Evolutionary conservation across 1,140 invertebrate genomes (phyloP).

Genomic region (Procambarus clarkii): DNA sequence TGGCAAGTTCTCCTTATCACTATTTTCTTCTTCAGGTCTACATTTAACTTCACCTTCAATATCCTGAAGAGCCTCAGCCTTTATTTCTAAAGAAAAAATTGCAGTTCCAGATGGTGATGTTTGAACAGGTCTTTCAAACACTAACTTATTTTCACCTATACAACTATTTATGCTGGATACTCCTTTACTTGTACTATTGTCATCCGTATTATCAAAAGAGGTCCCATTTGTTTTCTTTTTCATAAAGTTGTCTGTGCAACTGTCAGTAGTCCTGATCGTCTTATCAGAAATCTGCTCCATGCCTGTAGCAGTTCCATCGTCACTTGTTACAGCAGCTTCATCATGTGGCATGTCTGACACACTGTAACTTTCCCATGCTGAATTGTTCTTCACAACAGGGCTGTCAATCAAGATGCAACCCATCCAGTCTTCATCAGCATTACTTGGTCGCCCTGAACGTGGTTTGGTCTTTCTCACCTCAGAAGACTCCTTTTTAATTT

Average conservation of each 20-base stretch:
- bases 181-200: not conserved
- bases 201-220: not conserved
- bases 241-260: not conserved
- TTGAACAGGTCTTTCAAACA: not conserved
- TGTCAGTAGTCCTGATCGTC: not conserved
- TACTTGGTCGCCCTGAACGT: not conserved
- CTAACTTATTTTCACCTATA: not conserved
- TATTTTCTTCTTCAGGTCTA: conserved; percentile 54
- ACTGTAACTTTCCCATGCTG: not conserved
- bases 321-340: not conserved
- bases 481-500: too few relatives aligned
- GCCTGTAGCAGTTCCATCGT: not conserved
- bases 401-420: not conserved
- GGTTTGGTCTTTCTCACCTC: not conserved
- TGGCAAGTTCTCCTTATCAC: conserved; percentile 60
- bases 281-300: not conserved
- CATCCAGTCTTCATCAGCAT: not conserved
- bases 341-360: not conserved
- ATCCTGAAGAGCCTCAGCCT: not conserved
- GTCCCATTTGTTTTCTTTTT: not conserved
- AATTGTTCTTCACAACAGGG: not conserved
- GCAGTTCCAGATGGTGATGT: not conserved
- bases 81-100: not conserved
- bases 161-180: not conserved
- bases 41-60: not conserved